These are phyloP conservation scores for Apodemus sylvaticus DNA, from an alignment of 2,113 vertebrate genomes.

Conservation along the genomic window DNA sequence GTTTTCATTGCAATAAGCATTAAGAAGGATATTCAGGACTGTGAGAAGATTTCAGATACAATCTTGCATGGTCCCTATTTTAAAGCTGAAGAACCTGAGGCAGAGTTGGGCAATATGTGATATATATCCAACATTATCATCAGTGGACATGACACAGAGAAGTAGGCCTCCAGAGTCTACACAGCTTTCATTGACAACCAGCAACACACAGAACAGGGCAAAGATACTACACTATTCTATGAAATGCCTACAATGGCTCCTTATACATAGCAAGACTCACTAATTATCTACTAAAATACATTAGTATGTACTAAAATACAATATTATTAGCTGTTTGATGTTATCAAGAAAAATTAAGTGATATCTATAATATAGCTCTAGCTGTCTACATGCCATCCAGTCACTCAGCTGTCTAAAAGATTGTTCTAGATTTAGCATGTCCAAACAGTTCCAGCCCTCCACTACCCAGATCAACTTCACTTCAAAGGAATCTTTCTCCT, in stretches of 20 bases:
- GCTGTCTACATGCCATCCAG: neutral
- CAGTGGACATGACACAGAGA: neutral
- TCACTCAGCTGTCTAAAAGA: neutral
- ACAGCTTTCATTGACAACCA: neutral
- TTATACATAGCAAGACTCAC: neutral
- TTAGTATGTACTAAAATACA: neutral
- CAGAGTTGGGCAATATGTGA: neutral
- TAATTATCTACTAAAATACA: neutral
- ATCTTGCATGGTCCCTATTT: neutral
- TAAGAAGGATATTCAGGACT: neutral
- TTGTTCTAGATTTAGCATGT: neutral
- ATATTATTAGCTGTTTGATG: neutral
- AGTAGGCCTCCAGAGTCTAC: neutral
- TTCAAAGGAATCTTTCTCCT: neutral
- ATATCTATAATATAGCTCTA: neutral
- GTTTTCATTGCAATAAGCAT: neutral
- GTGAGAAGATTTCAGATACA: neutral
- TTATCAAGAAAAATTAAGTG: neutral
- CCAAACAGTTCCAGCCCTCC: neutral
- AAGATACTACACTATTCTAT: neutral
- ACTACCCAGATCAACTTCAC: neutral
- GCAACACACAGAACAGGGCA: neutral
- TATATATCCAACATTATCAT: neutral
- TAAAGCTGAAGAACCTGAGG: constrained; percentile 8
- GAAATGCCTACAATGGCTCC: neutral